Conservation (phyloP, 2,888 invertebrate species). For the Drosophila austrosaltans region DNA sequence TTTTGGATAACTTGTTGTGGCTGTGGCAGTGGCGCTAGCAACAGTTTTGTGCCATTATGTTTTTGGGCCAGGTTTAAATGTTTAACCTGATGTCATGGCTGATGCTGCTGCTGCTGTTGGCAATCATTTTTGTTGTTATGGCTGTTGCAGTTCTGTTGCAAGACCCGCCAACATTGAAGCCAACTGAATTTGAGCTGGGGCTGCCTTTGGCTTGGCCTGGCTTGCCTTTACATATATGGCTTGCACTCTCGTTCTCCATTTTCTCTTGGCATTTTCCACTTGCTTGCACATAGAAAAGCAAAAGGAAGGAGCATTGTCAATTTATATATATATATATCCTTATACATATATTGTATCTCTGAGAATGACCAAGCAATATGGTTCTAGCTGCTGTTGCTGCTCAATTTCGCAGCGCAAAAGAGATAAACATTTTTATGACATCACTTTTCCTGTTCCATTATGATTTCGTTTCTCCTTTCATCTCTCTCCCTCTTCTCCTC, state of each 20-base stretch:
- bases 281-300: constrained; percentile 9
- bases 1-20: constrained; percentile 7
- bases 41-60: constrained; percentile 15
- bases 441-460: constrained; percentile 76
- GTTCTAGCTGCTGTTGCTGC: constrained; percentile 59
- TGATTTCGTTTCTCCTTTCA: constrained; percentile 48
- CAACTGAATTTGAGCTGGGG: neutral
- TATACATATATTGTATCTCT: constrained; percentile 22
- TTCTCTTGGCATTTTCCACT: constrained; percentile 9
- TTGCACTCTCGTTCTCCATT: neutral
- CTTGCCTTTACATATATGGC: neutral
- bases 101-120: constrained; percentile 6
- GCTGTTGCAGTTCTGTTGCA: neutral
- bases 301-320: constrained; percentile 14
- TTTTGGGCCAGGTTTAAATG: constrained; percentile 18
- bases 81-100: constrained; percentile 21
- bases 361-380: constrained; percentile 21
- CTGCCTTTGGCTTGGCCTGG: constrained; percentile 4
- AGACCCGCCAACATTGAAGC: neutral
- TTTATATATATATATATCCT: neutral
- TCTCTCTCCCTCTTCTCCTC: constrained; percentile 54
- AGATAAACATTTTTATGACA: constrained; percentile 77
- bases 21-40: neutral
- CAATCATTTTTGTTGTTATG: constrained; percentile 13
- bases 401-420: constrained; percentile 75